Conservation (phyloP, 2,797 vertebrate genomes). For the Eulemur rubriventer region DNA sequence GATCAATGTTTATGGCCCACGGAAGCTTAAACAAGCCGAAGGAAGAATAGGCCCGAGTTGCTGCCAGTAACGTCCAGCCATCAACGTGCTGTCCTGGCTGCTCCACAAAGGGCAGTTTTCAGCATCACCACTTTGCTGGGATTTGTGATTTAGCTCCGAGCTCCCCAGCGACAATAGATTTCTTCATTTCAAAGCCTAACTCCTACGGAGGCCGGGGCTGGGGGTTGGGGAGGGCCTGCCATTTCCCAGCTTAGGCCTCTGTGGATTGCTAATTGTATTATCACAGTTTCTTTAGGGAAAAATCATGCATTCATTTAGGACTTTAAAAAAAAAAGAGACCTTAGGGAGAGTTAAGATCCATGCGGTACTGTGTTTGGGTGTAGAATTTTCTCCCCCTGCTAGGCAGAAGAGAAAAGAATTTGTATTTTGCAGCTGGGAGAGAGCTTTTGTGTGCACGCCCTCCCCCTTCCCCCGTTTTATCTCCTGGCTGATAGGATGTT, state of each 20-base stretch:
- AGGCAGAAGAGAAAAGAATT: constrained; percentile 4
- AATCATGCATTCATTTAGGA: constrained; percentile 41
- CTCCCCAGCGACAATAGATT: constrained; percentile 58
- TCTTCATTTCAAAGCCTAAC: constrained; percentile 69
- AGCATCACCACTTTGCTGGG: constrained; percentile 32
- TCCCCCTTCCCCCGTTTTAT: neutral
- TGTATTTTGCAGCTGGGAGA: constrained; percentile 57
- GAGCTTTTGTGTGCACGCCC: neutral
- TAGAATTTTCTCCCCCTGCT: neutral
- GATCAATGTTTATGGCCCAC: constrained; percentile 66
- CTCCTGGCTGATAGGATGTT: constrained; percentile 51
- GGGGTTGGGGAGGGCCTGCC: constrained; percentile 19
- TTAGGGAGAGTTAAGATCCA: constrained; percentile 30
- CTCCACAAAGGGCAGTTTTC: constrained; percentile 39
- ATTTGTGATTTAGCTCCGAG: constrained; percentile 55
- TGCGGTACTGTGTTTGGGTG: neutral
- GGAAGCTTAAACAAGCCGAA: constrained; percentile 67
- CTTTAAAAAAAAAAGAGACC: constrained; percentile 8
- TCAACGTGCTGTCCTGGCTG: neutral
- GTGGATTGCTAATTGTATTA: constrained; percentile 40
- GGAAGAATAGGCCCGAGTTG: constrained; percentile 53
- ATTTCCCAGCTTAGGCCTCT: neutral
- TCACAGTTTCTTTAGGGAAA: constrained; percentile 67
- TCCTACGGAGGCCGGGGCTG: neutral
- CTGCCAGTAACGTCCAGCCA: constrained; percentile 14